Evolutionary conservation across 2,888 invertebrate species (phyloP).

Genomic region (Cryptophagus acutangulus): DNA sequence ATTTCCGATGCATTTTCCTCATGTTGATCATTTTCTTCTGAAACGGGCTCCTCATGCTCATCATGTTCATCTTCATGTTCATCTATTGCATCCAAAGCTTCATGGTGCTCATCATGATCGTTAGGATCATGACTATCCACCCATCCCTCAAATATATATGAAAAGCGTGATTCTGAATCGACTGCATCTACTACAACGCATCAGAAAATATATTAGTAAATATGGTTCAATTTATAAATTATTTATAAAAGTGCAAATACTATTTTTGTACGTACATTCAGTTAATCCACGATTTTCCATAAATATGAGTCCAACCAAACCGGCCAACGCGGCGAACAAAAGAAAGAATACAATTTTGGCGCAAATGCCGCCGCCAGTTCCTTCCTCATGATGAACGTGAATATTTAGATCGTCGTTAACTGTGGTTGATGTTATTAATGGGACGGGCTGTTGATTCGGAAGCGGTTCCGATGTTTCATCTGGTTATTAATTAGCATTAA

Average conservation of each 20-base stretch:
- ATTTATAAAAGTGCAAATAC: constrained; percentile 3
- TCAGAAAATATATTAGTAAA: too few relatives aligned
- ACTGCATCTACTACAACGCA: constrained; percentile 58
- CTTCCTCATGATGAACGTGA: constrained; percentile 71
- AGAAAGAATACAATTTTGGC: constrained; percentile 78
- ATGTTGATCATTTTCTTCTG: constrained; percentile 30
- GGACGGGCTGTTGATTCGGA: constrained; percentile 34
- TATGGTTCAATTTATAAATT: not conserved
- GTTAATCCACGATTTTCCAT: constrained; percentile 72
- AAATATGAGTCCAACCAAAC: constrained; percentile 72
- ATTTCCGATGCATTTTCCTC: too few relatives aligned
- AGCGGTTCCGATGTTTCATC: constrained; percentile 32
- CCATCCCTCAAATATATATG: constrained; percentile 75
- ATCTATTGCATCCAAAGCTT: constrained; percentile 27
- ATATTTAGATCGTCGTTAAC: constrained; percentile 64
- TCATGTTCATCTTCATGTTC: constrained; percentile 53
- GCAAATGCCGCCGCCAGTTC: constrained; percentile 78
- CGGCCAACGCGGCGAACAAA: constrained; percentile 64
- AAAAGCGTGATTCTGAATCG: constrained; percentile 63
- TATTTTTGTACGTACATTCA: constrained; percentile 73
- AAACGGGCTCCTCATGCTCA: constrained; percentile 35
- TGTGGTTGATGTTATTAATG: constrained; percentile 28
- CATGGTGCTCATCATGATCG: constrained; percentile 40
- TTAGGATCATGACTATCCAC: constrained; percentile 56
- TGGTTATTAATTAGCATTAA: too few relatives aligned